Evolutionary conservation across 2,888 invertebrate species (phyloP).

Genomic region (Abrostola triplasia): DNA sequence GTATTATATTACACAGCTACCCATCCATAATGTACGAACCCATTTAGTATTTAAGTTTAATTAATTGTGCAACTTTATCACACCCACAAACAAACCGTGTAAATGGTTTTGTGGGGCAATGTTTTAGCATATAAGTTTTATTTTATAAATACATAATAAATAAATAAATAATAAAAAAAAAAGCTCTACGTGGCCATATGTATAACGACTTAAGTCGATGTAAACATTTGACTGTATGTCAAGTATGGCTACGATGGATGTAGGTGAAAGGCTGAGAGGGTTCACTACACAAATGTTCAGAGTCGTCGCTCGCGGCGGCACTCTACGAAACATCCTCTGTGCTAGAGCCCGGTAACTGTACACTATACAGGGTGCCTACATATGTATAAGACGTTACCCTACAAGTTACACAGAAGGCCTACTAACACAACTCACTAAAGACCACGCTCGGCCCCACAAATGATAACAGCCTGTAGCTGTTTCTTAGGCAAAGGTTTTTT

Average conservation of each 20-base stretch:
- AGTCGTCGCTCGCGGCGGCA: constrained; percentile 65
- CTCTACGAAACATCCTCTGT: constrained; percentile 65
- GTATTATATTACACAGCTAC: no score
- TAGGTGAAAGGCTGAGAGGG: constrained; percentile 71
- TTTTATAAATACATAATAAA: no score
- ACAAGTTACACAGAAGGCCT: constrained; percentile 2
- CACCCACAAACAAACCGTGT: no score
- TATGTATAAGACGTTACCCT: constrained; percentile 10
- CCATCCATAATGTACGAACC: no score
- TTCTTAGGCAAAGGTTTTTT: no score
- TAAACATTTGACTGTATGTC: constrained; percentile 69
- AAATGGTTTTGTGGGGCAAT: no score
- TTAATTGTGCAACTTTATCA: no score
- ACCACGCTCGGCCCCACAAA: neutral
- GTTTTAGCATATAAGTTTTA: no score
- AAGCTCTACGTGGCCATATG: neutral
- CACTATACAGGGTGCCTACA: constrained; percentile 15
- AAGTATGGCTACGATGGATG: constrained; percentile 68
- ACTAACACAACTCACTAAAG: neutral
- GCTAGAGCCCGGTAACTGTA: constrained; percentile 32
- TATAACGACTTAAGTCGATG: constrained; percentile 59
- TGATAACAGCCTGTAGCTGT: neutral
- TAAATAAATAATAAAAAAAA: no score
- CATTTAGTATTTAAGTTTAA: no score
- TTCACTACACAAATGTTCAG: constrained; percentile 70